Evolutionary conservation across 2,888 invertebrate genomes (phyloP).

Genomic region (Rhodophaea formosa): DNA sequence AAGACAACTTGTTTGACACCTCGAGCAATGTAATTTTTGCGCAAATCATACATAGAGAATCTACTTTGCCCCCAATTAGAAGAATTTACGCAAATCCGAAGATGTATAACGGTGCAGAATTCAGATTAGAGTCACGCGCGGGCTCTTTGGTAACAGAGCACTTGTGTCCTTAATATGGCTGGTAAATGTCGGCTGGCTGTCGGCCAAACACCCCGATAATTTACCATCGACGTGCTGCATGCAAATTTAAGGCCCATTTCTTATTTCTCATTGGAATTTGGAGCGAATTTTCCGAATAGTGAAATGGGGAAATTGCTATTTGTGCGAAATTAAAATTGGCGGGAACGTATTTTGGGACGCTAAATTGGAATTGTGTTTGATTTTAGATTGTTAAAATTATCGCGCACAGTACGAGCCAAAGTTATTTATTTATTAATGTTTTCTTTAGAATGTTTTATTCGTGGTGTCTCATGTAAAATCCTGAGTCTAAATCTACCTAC

Average conservation of each 20-base stretch:
- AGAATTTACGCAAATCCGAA: constrained; percentile 20
- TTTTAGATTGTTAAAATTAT: no score
- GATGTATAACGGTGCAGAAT: constrained; percentile 37
- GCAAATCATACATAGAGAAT: neutral
- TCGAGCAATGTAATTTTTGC: neutral
- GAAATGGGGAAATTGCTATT: constrained; percentile 26
- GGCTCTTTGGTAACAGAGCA: constrained; percentile 41
- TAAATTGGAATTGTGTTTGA: neutral
- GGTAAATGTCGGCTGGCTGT: constrained; percentile 57
- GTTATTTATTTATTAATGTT: no score
- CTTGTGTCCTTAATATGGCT: constrained; percentile 52
- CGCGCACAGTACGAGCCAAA: no score
- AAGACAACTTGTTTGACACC: neutral
- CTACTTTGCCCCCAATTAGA: neutral
- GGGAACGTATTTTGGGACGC: constrained; percentile 25
- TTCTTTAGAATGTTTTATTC: no score
- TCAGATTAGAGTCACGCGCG: constrained; percentile 47
- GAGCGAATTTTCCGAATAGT: constrained; percentile 33
- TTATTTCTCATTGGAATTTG: constrained; percentile 51
- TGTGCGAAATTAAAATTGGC: constrained; percentile 14
- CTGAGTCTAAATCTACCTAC: no score
- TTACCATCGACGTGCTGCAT: constrained; percentile 63
- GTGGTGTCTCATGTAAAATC: no score
- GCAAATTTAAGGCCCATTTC: constrained; percentile 59
- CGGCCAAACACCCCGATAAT: constrained; percentile 66